Conservation (phyloP, 1,140 invertebrate genomes). For the Drosophila albomicans region DNA sequence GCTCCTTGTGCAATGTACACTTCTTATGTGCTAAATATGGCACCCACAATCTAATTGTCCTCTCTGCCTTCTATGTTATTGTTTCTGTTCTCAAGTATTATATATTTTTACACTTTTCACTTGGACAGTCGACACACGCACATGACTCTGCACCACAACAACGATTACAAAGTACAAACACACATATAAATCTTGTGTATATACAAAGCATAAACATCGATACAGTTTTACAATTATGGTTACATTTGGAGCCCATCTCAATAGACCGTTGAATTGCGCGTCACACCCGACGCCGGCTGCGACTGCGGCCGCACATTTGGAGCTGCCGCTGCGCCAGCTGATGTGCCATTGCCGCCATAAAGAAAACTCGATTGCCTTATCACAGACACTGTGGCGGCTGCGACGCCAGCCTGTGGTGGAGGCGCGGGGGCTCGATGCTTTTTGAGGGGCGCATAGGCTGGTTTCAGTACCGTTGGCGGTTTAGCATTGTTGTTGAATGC, state of each 20-base stretch:
- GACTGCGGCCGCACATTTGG: constrained; percentile 58
- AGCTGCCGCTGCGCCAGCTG: constrained; percentile 22
- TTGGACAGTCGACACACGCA: not conserved
- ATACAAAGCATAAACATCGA: constrained; percentile 51
- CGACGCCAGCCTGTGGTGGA: constrained; percentile 78
- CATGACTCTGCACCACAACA: constrained; percentile 9
- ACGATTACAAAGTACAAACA: constrained; percentile 6
- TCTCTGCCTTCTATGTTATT: not conserved
- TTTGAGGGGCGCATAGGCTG: constrained; percentile 72
- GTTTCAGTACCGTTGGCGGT: constrained; percentile 52
- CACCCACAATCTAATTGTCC: not conserved
- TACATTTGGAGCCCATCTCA: constrained; percentile 33
- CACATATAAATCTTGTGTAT: constrained; percentile 37
- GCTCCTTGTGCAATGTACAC: not conserved
- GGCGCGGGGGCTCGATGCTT: constrained; percentile 78
- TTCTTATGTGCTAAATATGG: not conserved
- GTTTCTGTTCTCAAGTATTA: not conserved
- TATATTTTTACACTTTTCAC: constrained; percentile 7
- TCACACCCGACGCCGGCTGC: constrained; percentile 51
- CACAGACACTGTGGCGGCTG: constrained; percentile 79
- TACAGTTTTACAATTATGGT: constrained; percentile 26
- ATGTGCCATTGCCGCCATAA: constrained; percentile 62
- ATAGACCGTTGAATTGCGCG: constrained; percentile 68
- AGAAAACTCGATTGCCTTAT: constrained; percentile 82
- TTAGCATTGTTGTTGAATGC: constrained; percentile 59